Conservation (phyloP, 1,140 invertebrate genomes). For the Lycorma delicatula region DNA sequence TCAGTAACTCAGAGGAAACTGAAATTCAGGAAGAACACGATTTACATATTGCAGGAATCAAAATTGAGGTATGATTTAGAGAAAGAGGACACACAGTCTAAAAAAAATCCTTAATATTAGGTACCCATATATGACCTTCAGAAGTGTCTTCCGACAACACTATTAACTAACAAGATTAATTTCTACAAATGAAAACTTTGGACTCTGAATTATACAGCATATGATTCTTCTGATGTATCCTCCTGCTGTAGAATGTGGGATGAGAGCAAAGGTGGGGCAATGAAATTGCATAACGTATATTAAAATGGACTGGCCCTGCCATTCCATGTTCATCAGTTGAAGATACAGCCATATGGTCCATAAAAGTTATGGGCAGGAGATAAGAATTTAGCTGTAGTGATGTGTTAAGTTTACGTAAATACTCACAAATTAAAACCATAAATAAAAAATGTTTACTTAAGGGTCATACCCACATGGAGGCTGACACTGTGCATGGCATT, state of each 20-base stretch:
- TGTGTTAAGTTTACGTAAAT: not conserved
- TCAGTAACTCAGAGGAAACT: too few relatives aligned
- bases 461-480: not conserved
- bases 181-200: constrained; percentile 5
- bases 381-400: not conserved
- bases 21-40: too few relatives aligned
- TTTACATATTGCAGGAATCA: too few relatives aligned
- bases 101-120: too few relatives aligned
- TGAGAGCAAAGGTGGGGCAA: not conserved
- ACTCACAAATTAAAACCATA: not conserved
- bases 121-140: too few relatives aligned
- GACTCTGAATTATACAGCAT: not conserved
- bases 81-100: too few relatives aligned
- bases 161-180: not conserved
- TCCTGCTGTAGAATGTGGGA: constrained; percentile 2
- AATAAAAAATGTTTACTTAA: constrained; percentile 1
- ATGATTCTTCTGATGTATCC: not conserved
- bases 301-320: not conserved
- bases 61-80: too few relatives aligned
- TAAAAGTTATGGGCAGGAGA: not conserved
- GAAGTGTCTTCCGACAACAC: not conserved
- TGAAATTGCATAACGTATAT: not conserved
- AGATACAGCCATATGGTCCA: not conserved
- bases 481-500: too few relatives aligned
- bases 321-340: not conserved